Evolutionary conservation across 2,888 invertebrate genomes (phyloP), one percentile per base, ranked within the genome.

Genomic region (Lathronympha strigana): DNA sequence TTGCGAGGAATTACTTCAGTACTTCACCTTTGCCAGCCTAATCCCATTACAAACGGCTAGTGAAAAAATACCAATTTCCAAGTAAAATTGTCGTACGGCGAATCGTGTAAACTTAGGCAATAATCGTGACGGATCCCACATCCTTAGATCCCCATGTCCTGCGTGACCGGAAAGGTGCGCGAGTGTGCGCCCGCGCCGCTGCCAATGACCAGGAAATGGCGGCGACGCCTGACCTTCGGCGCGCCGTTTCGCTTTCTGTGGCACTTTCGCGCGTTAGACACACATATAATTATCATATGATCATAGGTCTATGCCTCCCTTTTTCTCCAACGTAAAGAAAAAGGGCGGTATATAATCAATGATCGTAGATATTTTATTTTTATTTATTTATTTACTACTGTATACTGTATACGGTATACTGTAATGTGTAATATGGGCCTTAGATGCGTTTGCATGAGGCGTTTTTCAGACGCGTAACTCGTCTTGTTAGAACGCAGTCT

Each of bases 171-270:
- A 66, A 55, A 66, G 64, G 64, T 53, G 23, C 47, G 36, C 25
- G 23, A 60, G 33, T 36, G 49, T 49, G 63, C 55, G 45, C 33
- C 19, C 33, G 63, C 55, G 61, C 36, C 17, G 53, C 53, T 23
- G 64, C 23, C 64, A 66, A 60, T 60, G 64, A 66, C 64, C 64
- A 66, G 64, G 64, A 66, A 60, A 53, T 60, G 64, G 47, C 53
- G 64, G 15, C 60, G 64, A 19, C 60, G 60, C 1, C 21, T 66
- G 64, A 66, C 64, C 64, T 66, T 66, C 64, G 36, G 15, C 50
- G 50, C 31, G 47, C 43, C 58, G 57, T 63, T 63, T 63, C 63
- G 63, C 63, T 63, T 63, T 63, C 63, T 58, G 58, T 19, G 58
- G 57, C 43, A 64, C 61, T 62, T 62, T 62, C 61, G 49, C 49